Evolutionary conservation across 2,797 vertebrate genomes (phyloP), one percentile per base, ranked within the genome.

Genomic region (Cossypha heuglini): DNA sequence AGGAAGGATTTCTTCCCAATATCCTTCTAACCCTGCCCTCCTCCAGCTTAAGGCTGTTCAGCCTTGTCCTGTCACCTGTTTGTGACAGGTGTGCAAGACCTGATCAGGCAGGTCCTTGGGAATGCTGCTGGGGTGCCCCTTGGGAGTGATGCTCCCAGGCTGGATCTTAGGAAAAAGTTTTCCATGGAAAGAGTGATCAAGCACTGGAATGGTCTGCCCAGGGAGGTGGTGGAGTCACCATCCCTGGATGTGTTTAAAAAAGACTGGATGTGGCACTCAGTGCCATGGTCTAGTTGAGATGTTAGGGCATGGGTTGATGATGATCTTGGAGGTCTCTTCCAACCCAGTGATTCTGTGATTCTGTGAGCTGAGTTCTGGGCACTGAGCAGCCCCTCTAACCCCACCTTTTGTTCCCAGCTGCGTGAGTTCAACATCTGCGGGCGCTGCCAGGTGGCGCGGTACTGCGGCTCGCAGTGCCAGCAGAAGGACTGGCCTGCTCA

Each of bases 361-460:
- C 20, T 45, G 43, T 45, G 43, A 13, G 52, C 1, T 16, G 64
- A 37, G 13, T 1, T 33, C 43, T 17, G 38, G 38, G 38, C 38
- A 38, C 18, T 1, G 37, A 4, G 33, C 67, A 19, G 46, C 19
- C 28, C 55, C 43, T 31, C 76, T 96, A 20, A 97, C 1, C 0
- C 3, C 75, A 0, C 19, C 80, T 49, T 68, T 20, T 88, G 61
- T 97, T 35, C 67, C 67, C 74, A 98, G 99, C 96, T 99, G 68
- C 98, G 99, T 11, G 99, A 99, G 94, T 99, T 99, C 97, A 99
- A 99, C 98, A 99, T 99, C 96, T 99, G 99, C 4, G 99, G 99
- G 4, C 99, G 99, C 48, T 99, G 99, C 98, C 99, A 99, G 97
- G 99, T 99, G 71, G 99, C 99, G 0, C 98, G 99, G 68, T 99